Percentiles rank a stretch among this genome's conserved stretches.
Conservation (phyloP, 1,140 invertebrate species). For the Nomia melanderi region DNA sequence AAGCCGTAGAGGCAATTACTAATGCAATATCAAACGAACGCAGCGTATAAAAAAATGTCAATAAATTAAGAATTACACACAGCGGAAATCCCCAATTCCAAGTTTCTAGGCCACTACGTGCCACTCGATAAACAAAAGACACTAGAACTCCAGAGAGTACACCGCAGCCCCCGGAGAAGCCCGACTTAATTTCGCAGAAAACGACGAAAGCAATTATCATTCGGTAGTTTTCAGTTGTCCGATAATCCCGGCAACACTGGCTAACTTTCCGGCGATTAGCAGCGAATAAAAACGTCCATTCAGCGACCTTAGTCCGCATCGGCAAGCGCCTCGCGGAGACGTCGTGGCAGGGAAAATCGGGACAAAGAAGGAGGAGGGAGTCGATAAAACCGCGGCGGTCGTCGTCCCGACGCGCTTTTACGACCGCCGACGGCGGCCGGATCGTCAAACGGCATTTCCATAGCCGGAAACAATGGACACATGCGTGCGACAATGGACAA, state of each 20-base stretch:
- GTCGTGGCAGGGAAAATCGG: not conserved
- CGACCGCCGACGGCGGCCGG: constrained; percentile 5
- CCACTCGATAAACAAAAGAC: too few species aligned
- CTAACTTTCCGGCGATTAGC: not conserved
- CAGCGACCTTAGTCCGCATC: not conserved
- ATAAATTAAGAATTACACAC: too few species aligned
- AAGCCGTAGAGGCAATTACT: too few species aligned
- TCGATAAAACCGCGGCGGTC: constrained; percentile 5
- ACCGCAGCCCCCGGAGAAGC: too few species aligned
- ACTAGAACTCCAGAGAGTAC: too few species aligned
- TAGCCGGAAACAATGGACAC: constrained; percentile 35
- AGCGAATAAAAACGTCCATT: not conserved
- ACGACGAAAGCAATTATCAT: too few species aligned
- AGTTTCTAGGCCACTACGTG: too few species aligned
- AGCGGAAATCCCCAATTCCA: too few species aligned
- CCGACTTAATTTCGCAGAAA: too few species aligned
- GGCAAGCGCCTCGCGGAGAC: not conserved
- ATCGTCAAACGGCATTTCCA: constrained; percentile 37
- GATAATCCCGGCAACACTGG: not conserved
- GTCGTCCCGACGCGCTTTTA: constrained; percentile 33
- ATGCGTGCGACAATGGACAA: constrained; percentile 18
- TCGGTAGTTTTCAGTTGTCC: not conserved
- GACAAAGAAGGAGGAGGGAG: constrained; percentile 15
- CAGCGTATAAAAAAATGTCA: too few species aligned
- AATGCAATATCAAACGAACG: too few species aligned